Evolutionary conservation across 2,113 vertebrate species (phyloP), one percentile per base, ranked within the genome.

Genomic region (Nymphicus hollandicus): DNA sequence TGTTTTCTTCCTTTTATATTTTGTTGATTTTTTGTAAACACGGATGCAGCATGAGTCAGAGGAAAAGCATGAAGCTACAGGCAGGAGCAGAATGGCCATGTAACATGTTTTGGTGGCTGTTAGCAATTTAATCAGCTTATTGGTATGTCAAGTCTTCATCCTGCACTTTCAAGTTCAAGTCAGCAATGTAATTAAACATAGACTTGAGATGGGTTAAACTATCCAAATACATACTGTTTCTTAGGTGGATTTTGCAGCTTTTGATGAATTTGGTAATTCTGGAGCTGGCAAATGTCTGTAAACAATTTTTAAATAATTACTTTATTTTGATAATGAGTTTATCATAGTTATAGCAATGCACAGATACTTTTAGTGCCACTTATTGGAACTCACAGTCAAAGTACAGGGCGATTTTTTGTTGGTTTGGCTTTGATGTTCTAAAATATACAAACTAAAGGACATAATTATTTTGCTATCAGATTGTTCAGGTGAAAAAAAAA

Each of bases 261-360:
- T 83, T 24, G 37, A 66, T 49, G n/a, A 88, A 72, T 73, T 69
- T 53, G 58, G 31, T 37, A 79, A 74, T 85, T 71, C 29, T 61
- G 35, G 47, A 80, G 19, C 3, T 4, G 37, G 17, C 3, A 86
- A 76, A 76, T 43, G 11, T 5, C 53, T 61, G 27, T 47, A 91
- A 96, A 73, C 86, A 82, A 14, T 90, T 80, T 61, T 86, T 70
- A 82, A 82, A 80, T 86, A 86, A 86, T 35, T 68, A 65, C 24
- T 27, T 3, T 56, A 83, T 86, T 83, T 61, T 47, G 86, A 10
- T 63, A 68, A 43, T 60, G 39, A 68, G 12, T 60, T 82, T 79
- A 44, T 25, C 7, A 3, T 9, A 11, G 29, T 61, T 83, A 64
- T 22, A 83, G 18, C 6, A 80, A 77, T 2, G 9, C 13, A 46